These are phyloP conservation scores for Saxidomus purpurata DNA, from an alignment of 1,140 invertebrate species.

Conservation along the genomic window DNA sequence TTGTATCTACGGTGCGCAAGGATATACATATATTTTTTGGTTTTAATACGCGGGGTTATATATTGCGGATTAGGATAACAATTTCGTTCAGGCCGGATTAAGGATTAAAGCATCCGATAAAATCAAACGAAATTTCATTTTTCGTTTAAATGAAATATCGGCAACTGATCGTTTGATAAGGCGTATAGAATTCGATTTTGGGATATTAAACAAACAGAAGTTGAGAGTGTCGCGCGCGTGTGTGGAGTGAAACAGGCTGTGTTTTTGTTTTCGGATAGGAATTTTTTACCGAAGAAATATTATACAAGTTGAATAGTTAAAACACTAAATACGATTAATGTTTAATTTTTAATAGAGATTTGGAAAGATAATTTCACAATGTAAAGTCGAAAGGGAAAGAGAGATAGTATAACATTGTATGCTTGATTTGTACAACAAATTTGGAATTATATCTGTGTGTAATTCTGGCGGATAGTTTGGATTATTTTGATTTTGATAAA, in stretches of 20 bases:
- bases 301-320: not conserved
- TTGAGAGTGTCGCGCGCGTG: slow-evolving; percentile 1
- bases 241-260: not conserved
- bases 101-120: slow-evolving; percentile 40
- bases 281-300: not conserved
- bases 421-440: not conserved
- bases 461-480: not conserved
- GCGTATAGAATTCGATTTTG: slow-evolving; percentile 13
- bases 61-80: slow-evolving; percentile 26
- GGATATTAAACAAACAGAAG: slow-evolving; percentile 39
- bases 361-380: not conserved
- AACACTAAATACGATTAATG: not conserved
- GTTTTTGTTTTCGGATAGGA: not conserved
- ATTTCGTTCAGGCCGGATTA: slow-evolving; percentile 17
- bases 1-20: slow-evolving; percentile 5
- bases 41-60: slow-evolving; percentile 6
- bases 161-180: slow-evolving; percentile 1
- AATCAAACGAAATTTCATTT: slow-evolving; percentile 29
- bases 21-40: slow-evolving; percentile 21
- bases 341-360: not conserved
- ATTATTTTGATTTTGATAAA: not conserved
- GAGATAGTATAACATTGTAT: not conserved
- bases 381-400: not conserved
- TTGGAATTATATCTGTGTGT: not conserved
- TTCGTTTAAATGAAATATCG: slow-evolving; percentile 33